These are phyloP conservation scores for Ormyrus thymus DNA, from an alignment of 2,888 invertebrate genomes.

Conservation along the genomic window DNA sequence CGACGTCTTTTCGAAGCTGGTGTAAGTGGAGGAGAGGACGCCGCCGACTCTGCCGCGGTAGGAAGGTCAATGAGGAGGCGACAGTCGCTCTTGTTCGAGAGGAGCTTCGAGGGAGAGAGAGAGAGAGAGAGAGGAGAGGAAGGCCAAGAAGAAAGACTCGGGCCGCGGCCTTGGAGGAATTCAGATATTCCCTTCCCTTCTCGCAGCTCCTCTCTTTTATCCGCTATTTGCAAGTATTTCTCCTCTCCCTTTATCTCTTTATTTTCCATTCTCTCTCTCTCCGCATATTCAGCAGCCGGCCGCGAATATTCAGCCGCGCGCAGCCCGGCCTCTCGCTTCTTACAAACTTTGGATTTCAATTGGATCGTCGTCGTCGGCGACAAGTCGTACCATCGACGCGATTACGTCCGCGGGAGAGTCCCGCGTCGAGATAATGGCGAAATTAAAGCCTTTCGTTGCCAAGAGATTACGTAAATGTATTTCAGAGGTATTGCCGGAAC, in stretches of 20 bases:
- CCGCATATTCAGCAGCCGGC: slow-evolving; percentile 26
- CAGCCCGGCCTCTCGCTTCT: too few species aligned
- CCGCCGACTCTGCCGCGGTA: neutral
- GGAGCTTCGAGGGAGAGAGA: neutral
- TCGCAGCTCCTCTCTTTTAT: neutral
- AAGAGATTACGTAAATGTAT: too few species aligned
- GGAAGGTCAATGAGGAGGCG: slow-evolving; percentile 13
- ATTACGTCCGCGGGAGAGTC: slow-evolving; percentile 8
- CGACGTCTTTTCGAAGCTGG: neutral
- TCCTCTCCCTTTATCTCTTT: slow-evolving; percentile 33
- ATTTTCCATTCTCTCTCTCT: slow-evolving; percentile 33
- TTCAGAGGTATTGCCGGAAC: too few species aligned
- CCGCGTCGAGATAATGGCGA: too few species aligned
- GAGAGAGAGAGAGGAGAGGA: neutral
- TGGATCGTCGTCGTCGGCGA: neutral
- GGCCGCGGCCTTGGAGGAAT: slow-evolving; percentile 40
- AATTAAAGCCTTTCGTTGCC: too few species aligned
- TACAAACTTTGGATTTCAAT: neutral
- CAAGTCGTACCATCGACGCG: slow-evolving; percentile 1
- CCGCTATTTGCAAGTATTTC: slow-evolving; percentile 10
- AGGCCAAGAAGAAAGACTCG: slow-evolving; percentile 26
- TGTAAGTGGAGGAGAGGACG: slow-evolving; percentile 6
- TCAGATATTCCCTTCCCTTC: slow-evolving; percentile 28
- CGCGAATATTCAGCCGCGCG: neutral
- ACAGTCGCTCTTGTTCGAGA: slow-evolving; percentile 14